phyloP scores from a whole-genome alignment of 1,140 invertebrate genomes.

The Archegozetes longisetosus region DNA sequence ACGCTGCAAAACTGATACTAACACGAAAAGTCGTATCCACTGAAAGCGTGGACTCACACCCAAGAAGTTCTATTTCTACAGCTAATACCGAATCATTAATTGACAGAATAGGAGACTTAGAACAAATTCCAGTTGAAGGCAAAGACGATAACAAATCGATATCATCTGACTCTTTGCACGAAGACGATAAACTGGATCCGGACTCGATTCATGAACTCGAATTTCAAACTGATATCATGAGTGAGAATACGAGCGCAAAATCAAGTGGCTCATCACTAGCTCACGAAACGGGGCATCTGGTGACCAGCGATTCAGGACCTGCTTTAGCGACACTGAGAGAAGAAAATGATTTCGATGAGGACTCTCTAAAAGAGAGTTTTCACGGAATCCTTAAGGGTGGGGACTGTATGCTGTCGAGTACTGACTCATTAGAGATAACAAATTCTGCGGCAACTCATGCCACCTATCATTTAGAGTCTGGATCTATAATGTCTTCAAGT shows the following conservation, averaged over 20 bases:
- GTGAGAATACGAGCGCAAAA: conserved; percentile 14
- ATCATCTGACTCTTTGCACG: conserved; percentile 17
- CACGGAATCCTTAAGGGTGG: conserved; percentile 6
- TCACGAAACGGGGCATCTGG: conserved; percentile 15
- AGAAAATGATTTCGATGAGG: conserved; percentile 18
- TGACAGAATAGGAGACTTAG: conserved; percentile 1
- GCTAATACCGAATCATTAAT: conserved; percentile 5
- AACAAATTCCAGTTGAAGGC: not conserved
- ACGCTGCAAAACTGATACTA: not conserved
- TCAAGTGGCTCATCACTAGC: no score
- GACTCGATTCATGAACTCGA: not conserved
- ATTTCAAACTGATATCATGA: no score
- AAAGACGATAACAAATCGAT: not conserved
- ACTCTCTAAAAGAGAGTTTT: conserved; percentile 20
- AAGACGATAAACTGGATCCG: not conserved
- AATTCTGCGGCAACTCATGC: conserved; percentile 58
- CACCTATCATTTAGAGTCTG: conserved; percentile 62
- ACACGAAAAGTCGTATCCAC: not conserved
- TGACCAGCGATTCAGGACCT: conserved; percentile 10
- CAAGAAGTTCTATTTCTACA: not conserved
- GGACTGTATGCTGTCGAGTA: conserved; percentile 45
- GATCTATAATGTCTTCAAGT: conserved; percentile 63
- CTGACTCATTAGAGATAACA: no score
- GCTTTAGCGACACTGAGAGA: conserved; percentile 15
- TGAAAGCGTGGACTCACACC: conserved; percentile 16